Conservation (phyloP, 2,888 invertebrate species). For the Leptodirus hochenwartii region DNA sequence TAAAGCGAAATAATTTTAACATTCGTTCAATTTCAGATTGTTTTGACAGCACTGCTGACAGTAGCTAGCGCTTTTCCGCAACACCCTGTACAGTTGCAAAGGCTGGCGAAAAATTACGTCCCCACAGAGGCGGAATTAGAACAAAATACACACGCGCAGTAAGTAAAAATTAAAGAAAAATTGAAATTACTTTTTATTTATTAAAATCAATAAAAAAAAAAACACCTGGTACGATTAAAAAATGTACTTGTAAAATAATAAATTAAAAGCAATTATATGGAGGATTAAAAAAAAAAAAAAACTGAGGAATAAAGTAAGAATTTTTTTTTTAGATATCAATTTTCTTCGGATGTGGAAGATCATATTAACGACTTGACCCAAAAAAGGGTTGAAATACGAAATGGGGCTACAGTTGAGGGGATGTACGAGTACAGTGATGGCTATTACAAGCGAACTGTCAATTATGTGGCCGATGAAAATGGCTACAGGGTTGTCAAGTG, state of each 20-base stretch:
- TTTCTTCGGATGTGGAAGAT: slow-evolving; percentile 28
- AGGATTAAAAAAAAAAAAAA: too few species aligned
- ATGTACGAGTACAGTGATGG: slow-evolving; percentile 42
- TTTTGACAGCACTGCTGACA: too few species aligned
- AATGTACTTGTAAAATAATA: too few species aligned
- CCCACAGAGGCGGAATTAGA: slow-evolving; percentile 11
- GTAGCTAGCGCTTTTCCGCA: slow-evolving; percentile 5
- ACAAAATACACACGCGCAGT: slow-evolving; percentile 15
- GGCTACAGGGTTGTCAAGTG: slow-evolving; percentile 40
- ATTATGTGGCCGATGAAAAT: slow-evolving; percentile 40
- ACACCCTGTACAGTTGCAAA: slow-evolving; percentile 4
- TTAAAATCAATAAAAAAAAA: too few species aligned
- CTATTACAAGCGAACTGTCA: slow-evolving; percentile 32
- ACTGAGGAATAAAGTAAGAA: too few species aligned
- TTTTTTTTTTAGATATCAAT: slow-evolving; percentile 26
- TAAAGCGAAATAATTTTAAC: too few species aligned
- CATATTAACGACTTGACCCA: slow-evolving; percentile 29
- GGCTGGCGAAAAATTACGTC: slow-evolving; percentile 3
- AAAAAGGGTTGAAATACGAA: slow-evolving; percentile 26
- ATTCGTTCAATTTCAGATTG: too few species aligned
- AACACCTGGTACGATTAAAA: too few species aligned
- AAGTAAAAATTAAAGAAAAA: slow-evolving; percentile 7
- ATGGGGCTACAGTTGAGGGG: slow-evolving; percentile 30
- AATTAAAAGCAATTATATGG: too few species aligned
- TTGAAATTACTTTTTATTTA: neutral